A percentile compares a stretch with the other conserved stretches of the same genome.
These are phyloP conservation scores for Planococcus citri DNA, from an alignment of 1,140 invertebrate species.

Conservation along the genomic window DNA sequence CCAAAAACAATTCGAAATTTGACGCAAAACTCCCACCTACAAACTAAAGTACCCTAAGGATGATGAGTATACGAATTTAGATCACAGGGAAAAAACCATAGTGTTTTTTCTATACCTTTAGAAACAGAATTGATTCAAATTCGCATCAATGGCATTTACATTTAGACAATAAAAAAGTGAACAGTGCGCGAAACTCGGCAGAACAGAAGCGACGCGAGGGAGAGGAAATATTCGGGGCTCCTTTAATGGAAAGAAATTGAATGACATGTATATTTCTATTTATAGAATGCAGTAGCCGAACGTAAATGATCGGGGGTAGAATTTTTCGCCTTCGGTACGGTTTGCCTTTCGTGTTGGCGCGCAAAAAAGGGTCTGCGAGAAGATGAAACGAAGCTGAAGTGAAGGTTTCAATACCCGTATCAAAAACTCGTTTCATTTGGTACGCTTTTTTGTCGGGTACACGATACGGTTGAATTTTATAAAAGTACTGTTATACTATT, in stretches of 20 bases:
- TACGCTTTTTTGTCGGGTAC: neutral
- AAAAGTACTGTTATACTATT: constrained; percentile 5
- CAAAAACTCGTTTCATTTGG: constrained; percentile 1
- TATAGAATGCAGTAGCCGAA: neutral
- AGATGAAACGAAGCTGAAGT: no score
- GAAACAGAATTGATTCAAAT: no score
- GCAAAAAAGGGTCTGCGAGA: neutral
- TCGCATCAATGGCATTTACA: no score
- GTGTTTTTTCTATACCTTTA: no score
- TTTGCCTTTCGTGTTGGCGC: neutral
- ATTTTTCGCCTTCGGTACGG: no score
- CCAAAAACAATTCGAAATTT: no score
- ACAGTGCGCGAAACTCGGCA: neutral
- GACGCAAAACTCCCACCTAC: no score
- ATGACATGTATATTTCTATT: neutral
- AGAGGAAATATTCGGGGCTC: neutral
- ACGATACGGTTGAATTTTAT: neutral
- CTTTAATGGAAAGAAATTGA: neutral
- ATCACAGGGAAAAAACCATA: no score
- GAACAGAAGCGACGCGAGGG: no score
- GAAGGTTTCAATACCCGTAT: neutral
- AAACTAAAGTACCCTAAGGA: no score
- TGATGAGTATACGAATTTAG: no score
- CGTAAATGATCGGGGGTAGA: neutral
- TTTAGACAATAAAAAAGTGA: neutral